A percentile compares a stretch with the other conserved stretches of the same genome.
phyloP scores from a whole-genome alignment of 2,113 vertebrate genomes.

The Tyrannus savana region DNA sequence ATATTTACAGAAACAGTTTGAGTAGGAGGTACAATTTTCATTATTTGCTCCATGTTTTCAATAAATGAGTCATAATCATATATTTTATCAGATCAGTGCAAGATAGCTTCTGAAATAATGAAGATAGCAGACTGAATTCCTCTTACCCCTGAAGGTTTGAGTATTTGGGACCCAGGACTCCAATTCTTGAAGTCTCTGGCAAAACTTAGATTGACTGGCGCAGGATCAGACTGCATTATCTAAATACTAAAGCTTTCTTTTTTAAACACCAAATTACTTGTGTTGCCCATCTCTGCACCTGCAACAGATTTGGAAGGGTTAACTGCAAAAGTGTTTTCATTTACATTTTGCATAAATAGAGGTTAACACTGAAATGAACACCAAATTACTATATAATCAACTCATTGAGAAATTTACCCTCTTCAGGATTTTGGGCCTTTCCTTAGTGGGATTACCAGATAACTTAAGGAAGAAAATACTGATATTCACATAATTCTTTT shows the following conservation, averaged over 20 bases:
- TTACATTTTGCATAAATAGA: neutral
- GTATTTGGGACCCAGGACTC: neutral
- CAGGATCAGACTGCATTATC: neutral
- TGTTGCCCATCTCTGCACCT: neutral
- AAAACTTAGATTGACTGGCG: neutral
- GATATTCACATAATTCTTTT: neutral
- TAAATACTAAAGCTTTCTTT: neutral
- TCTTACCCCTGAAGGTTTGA: neutral
- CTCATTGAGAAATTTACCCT: neutral
- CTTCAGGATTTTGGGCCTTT: neutral
- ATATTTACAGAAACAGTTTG: neutral
- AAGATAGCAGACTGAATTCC: neutral
- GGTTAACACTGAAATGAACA: neutral
- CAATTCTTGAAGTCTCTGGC: neutral
- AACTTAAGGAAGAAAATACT: neutral
- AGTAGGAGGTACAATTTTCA: neutral
- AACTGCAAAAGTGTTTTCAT: neutral
- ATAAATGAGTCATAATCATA: neutral
- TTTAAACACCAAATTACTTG: neutral
- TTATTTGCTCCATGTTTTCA: neutral
- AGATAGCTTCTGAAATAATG: neutral
- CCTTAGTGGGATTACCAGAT: neutral
- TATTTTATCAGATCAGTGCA: neutral
- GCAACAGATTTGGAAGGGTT: neutral
- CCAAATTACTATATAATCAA: neutral